phyloP scores from a whole-genome alignment of 2,888 invertebrate species.

The Brachypalpus laphriformis region DNA sequence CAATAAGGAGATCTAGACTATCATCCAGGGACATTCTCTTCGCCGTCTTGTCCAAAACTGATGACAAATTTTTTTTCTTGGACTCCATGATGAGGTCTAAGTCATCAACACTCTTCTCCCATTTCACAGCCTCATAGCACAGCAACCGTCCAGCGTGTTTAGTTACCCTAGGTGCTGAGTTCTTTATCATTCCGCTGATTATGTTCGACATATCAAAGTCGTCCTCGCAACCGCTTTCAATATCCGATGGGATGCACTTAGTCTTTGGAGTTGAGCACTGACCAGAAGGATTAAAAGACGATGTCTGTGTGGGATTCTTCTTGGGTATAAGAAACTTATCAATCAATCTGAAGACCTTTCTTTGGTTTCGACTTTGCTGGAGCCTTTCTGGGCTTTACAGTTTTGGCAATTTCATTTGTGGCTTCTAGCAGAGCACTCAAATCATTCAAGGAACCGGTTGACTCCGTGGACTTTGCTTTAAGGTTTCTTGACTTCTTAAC shows the following conservation, averaged over 20 bases:
- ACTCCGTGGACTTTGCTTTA: constrained; percentile 78
- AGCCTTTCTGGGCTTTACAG: constrained; percentile 75
- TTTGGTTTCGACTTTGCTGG: constrained; percentile 79
- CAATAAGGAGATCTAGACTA: constrained; percentile 78
- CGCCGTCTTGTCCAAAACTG: constrained; percentile 51
- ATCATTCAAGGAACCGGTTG: constrained; percentile 76
- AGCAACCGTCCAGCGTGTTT: constrained; percentile 78
- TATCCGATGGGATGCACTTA: constrained; percentile 78
- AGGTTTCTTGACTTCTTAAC: constrained; percentile 78
- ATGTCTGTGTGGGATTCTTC: not conserved
- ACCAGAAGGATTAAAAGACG: constrained; percentile 11
- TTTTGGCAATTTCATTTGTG: constrained; percentile 78
- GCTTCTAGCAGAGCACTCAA: constrained; percentile 75
- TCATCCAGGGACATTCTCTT: constrained; percentile 78
- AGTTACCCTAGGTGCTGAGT: constrained; percentile 75
- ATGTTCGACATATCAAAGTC: constrained; percentile 84
- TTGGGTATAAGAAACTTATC: constrained; percentile 79
- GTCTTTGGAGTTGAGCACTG: constrained; percentile 80
- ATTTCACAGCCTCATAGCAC: constrained; percentile 77
- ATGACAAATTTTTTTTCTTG: constrained; percentile 76
- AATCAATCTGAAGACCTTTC: constrained; percentile 79
- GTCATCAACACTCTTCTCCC: constrained; percentile 76
- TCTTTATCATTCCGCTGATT: constrained; percentile 83
- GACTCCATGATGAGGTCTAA: constrained; percentile 74
- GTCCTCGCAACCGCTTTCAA: constrained; percentile 81